Evolutionary conservation across 2,797 vertebrate genomes (phyloP).

Genomic region (Myioborus miniatus): DNA sequence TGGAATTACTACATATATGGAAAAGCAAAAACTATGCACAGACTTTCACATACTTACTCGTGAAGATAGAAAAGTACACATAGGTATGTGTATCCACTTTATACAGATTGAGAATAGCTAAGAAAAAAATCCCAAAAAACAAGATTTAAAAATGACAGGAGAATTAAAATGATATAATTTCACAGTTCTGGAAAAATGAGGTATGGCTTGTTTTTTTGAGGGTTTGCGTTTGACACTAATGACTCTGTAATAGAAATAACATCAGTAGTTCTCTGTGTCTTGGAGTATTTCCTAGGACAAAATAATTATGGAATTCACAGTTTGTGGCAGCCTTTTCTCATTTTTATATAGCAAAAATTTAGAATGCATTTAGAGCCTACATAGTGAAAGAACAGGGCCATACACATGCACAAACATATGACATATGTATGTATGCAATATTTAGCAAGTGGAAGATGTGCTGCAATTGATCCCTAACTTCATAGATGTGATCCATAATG

Average conservation of each 20-base stretch:
- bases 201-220: not conserved
- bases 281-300: not conserved
- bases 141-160: not conserved
- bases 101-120: not conserved
- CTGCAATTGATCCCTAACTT: not conserved
- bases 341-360: not conserved
- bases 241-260: not conserved
- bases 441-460: not conserved
- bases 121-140: not conserved
- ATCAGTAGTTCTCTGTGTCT: not conserved
- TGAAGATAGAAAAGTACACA: not conserved
- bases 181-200: not conserved
- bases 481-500: not conserved
- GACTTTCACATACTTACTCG: not conserved
- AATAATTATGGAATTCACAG: not conserved
- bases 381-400: not conserved
- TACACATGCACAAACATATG: not conserved
- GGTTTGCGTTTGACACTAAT: not conserved
- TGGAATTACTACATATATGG: not conserved
- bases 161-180: not conserved
- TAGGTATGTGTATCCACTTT: not conserved
- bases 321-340: not conserved
- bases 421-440: not conserved
- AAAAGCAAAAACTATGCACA: slow-evolving; percentile 1
- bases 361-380: not conserved